phyloP scores from a whole-genome alignment of 30 jellyfish, hydroid and myxozoan genomes.

The Calvadosia cruxmelitensis region DNA sequence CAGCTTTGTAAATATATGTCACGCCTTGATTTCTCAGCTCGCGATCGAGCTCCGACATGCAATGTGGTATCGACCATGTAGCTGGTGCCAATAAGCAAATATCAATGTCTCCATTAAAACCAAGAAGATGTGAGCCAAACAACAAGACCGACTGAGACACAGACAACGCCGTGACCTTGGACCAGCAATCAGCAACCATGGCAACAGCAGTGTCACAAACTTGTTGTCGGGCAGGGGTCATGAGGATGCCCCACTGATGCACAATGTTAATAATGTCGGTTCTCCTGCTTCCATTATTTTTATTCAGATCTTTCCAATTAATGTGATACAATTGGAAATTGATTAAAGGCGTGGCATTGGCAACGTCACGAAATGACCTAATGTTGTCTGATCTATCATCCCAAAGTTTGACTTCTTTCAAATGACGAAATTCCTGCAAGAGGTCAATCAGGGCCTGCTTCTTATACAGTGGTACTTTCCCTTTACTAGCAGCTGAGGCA shows the following conservation, averaged over 20 bases:
- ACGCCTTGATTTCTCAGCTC: constrained; percentile 54
- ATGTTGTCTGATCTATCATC: constrained; percentile 81
- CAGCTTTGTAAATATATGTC: constrained; percentile 49
- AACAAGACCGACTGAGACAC: constrained; percentile 9
- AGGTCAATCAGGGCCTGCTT: constrained; percentile 31
- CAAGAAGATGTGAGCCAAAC: constrained; percentile 78
- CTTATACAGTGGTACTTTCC: constrained; percentile 35
- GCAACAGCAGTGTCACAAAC: neutral
- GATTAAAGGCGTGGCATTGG: too few species aligned
- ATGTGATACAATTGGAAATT: too few species aligned
- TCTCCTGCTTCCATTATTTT: too few species aligned
- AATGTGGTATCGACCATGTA: constrained; percentile 20
- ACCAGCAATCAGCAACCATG: neutral
- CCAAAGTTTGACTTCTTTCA: constrained; percentile 65
- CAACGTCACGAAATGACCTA: too few species aligned
- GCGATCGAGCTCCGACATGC: constrained; percentile 37
- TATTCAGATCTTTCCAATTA: too few species aligned
- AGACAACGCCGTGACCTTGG: neutral
- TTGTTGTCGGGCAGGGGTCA: neutral
- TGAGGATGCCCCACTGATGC: neutral
- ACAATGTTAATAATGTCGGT: too few species aligned
- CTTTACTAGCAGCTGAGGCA: constrained; percentile 4
- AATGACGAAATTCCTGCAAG: constrained; percentile 36
- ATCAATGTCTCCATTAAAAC: constrained; percentile 70
- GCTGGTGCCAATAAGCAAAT: constrained; percentile 70